Conservation (phyloP, 1,140 invertebrate genomes). For the Trypoxylus dichotomus region DNA sequence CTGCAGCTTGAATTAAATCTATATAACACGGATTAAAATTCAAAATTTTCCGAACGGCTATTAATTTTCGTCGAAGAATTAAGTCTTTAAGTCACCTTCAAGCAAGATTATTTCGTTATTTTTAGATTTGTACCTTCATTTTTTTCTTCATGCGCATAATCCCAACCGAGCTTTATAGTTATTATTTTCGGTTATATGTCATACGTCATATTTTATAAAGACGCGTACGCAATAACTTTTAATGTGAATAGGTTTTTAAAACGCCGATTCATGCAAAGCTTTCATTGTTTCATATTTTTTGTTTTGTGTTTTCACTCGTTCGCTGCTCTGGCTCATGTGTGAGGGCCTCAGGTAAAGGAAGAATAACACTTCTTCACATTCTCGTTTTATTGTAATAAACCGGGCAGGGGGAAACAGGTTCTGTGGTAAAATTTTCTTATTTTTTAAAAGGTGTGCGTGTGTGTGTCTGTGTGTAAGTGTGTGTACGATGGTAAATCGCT, state of each 20-base stretch:
- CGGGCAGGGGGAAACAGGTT: conserved; percentile 20
- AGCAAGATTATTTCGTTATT: not conserved
- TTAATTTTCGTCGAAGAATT: too few species aligned
- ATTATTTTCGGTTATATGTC: conserved; percentile 28
- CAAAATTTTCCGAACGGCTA: too few species aligned
- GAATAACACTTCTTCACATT: conserved; percentile 29
- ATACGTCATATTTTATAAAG: conserved; percentile 12
- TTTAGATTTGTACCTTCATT: not conserved
- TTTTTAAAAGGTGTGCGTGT: not conserved
- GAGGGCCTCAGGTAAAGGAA: conserved; percentile 24
- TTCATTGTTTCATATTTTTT: conserved; percentile 28
- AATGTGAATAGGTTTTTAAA: conserved; percentile 5
- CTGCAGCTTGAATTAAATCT: too few species aligned
- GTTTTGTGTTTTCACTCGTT: conserved; percentile 21
- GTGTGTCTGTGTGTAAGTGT: not conserved
- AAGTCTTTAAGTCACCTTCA: too few species aligned
- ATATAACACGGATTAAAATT: too few species aligned
- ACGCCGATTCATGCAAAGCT: conserved; percentile 29
- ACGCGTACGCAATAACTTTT: conserved; percentile 6
- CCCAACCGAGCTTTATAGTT: not conserved
- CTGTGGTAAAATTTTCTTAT: conserved; percentile 23
- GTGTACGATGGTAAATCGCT: conserved; percentile 18
- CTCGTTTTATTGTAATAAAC: conserved; percentile 24
- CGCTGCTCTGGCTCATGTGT: conserved; percentile 13
- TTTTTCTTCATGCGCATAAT: not conserved